These are phyloP conservation scores for Agelas oroides DNA, from an alignment of 37 sponge, comb jelly and placozoan species.

Conservation along the genomic window DNA sequence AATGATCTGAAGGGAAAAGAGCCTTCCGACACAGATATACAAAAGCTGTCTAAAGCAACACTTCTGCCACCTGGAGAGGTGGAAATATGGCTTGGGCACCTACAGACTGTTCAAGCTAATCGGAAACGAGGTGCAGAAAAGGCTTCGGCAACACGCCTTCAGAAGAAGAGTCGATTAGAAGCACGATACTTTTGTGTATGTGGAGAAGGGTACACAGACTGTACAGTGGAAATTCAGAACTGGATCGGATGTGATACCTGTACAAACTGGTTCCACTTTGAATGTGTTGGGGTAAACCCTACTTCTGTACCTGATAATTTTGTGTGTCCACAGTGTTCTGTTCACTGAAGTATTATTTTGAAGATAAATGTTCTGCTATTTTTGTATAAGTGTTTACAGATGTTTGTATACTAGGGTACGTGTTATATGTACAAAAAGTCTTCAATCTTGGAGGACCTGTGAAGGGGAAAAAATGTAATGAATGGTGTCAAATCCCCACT, in stretches of 20 bases:
- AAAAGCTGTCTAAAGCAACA: background rate
- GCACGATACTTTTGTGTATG: background rate
- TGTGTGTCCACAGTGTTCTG: too few relatives aligned
- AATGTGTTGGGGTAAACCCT: background rate
- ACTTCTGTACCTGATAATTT: background rate
- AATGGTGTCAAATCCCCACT: too few relatives aligned
- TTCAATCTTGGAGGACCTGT: too few relatives aligned
- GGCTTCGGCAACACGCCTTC: background rate
- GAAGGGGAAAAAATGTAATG: too few relatives aligned
- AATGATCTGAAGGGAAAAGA: background rate
- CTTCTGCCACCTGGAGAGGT: background rate
- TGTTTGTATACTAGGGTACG: too few relatives aligned
- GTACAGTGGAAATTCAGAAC: background rate
- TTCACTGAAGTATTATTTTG: too few relatives aligned
- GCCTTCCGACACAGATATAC: background rate
- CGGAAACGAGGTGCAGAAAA: background rate
- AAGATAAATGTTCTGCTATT: too few relatives aligned
- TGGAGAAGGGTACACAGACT: background rate
- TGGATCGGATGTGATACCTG: background rate
- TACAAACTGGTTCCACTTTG: background rate
- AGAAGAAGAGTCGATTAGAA: background rate
- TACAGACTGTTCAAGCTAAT: background rate
- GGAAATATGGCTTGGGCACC: background rate
- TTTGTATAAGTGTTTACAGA: too few relatives aligned
- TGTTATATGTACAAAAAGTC: too few relatives aligned